These are phyloP conservation scores for Eutolmus rufibarbis DNA, from an alignment of 2,888 invertebrate species.

Conservation along the genomic window DNA sequence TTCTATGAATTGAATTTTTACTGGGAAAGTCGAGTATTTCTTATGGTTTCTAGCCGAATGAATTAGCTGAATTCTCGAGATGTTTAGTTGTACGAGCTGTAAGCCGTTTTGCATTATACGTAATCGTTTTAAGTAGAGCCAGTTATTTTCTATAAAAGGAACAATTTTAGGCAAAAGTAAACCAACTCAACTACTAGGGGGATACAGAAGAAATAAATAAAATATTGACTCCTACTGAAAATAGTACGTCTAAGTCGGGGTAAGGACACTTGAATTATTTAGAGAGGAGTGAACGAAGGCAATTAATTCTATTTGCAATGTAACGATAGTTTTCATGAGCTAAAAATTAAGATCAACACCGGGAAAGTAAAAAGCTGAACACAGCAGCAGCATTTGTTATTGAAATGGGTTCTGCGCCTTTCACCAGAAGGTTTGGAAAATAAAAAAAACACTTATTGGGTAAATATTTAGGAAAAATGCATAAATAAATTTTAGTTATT, in stretches of 20 bases:
- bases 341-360: neutral
- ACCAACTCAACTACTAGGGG: constrained; percentile 6
- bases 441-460: constrained; percentile 12
- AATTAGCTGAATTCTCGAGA: constrained; percentile 16
- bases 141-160: constrained; percentile 18
- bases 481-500: constrained; percentile 37
- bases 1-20: constrained; percentile 1
- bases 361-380: neutral
- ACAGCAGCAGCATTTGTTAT: constrained; percentile 11
- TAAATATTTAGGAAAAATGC: constrained; percentile 8
- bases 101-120: constrained; percentile 22
- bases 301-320: neutral
- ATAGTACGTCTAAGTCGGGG: neutral
- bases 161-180: neutral
- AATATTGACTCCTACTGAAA: constrained; percentile 1
- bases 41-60: constrained; percentile 15
- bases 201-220: neutral
- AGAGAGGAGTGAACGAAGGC: neutral
- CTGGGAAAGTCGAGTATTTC: neutral
- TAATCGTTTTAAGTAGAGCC: constrained; percentile 25
- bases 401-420: neutral
- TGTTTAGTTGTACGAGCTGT: neutral
- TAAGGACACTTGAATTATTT: neutral
- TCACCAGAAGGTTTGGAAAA: neutral
- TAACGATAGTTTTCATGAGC: constrained; percentile 22